These are phyloP conservation scores for Acromyrmex heyeri DNA, from an alignment of 1,140 invertebrate species.

Conservation along the genomic window DNA sequence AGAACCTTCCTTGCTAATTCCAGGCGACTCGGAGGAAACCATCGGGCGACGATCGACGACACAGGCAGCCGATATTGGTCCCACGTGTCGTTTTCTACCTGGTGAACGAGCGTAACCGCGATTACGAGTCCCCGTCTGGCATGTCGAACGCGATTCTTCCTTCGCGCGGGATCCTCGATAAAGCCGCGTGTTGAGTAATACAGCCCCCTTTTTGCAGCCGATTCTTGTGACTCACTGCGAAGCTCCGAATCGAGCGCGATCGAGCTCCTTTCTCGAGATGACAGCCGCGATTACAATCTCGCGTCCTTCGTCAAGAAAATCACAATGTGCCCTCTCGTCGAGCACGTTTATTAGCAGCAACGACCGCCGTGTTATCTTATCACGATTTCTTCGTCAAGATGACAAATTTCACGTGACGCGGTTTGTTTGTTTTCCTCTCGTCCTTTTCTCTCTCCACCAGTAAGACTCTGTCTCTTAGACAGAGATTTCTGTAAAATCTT, in stretches of 20 bases:
- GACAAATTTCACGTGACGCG: background rate
- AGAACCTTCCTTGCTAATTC: slow-evolving; percentile 43
- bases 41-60: background rate
- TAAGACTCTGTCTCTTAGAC: background rate
- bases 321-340: background rate
- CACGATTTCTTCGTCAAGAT: background rate
- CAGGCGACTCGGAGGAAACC: background rate
- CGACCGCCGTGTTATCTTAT: slow-evolving; percentile 46
- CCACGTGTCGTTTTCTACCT: slow-evolving; percentile 24
- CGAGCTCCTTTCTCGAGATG: slow-evolving; percentile 4
- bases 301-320: slow-evolving; percentile 1
- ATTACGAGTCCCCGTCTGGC: slow-evolving; percentile 24
- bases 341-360: slow-evolving; percentile 15
- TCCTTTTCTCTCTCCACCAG: background rate
- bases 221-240: slow-evolving; percentile 50
- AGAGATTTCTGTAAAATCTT: background rate
- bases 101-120: slow-evolving; percentile 30
- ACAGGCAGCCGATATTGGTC: slow-evolving; percentile 19
- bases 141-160: slow-evolving; percentile 46
- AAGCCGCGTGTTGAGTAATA: slow-evolving; percentile 63
- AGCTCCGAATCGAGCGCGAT: slow-evolving; percentile 11
- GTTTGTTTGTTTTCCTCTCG: background rate
- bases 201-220: slow-evolving; percentile 53
- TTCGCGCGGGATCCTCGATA: slow-evolving; percentile 53
- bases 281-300: background rate